Percentiles rank a stretch among this genome's conserved stretches.
Evolutionary conservation across 2,888 invertebrate species (phyloP).

Genomic region (Timema podura): DNA sequence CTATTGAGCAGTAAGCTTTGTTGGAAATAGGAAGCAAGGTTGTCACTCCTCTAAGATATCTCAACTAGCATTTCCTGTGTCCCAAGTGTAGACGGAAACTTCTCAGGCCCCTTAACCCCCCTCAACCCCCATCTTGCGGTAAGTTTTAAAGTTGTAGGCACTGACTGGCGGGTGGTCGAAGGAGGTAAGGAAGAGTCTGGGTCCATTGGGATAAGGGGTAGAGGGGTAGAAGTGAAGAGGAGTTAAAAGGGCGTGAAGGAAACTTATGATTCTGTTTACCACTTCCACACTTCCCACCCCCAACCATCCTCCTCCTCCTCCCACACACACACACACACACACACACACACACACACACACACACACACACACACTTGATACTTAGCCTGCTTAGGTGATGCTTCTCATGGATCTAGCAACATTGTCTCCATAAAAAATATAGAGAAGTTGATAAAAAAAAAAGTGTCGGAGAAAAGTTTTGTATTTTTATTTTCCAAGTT

Average conservation of each 20-base stretch:
- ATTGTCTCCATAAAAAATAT: slow-evolving; percentile 5
- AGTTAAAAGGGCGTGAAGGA: slow-evolving; percentile 19
- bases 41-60: too few relatives aligned
- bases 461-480: background rate
- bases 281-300: background rate
- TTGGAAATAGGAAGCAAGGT: too few relatives aligned
- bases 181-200: background rate
- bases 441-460: background rate
- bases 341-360: slow-evolving; percentile 11
- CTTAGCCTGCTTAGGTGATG: slow-evolving; percentile 20
- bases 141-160: slow-evolving; percentile 2
- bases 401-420: slow-evolving; percentile 19
- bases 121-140: background rate
- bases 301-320: slow-evolving; percentile 21
- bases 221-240: background rate
- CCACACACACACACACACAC: slow-evolving; percentile 11
- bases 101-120: too few relatives aligned
- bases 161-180: background rate
- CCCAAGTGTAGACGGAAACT: too few relatives aligned
- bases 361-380: slow-evolving; percentile 16
- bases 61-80: too few relatives aligned
- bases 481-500: background rate
- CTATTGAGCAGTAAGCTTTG: too few relatives aligned
- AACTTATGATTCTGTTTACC: slow-evolving; percentile 29
- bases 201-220: background rate